Conservation (phyloP, 1,140 invertebrate species). For the Leptopilina clavipes region DNA sequence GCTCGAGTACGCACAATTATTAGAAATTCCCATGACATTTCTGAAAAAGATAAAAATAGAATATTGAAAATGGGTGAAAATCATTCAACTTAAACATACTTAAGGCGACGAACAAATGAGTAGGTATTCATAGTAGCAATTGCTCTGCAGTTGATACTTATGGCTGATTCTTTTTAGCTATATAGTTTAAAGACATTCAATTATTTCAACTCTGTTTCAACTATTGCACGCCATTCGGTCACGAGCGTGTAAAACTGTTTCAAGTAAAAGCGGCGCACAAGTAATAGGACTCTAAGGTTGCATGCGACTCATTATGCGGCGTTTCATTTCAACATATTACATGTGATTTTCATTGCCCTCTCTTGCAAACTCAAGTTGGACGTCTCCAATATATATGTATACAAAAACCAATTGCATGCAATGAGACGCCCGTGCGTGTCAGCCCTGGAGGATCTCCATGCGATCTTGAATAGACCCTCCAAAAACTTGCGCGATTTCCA, state of each 20-base stretch:
- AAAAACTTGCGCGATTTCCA: constrained; percentile 49
- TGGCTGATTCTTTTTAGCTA: constrained; percentile 10
- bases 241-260: constrained; percentile 14
- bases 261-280: background rate
- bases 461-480: constrained; percentile 49
- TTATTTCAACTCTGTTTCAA: constrained; percentile 33
- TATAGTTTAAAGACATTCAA: constrained; percentile 34
- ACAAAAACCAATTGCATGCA: constrained; percentile 53
- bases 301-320: constrained; percentile 44
- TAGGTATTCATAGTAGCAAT: constrained; percentile 17
- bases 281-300: constrained; percentile 41
- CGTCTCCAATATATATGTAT: constrained; percentile 33
- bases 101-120: constrained; percentile 26
- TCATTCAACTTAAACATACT: constrained; percentile 22
- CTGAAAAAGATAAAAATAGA: background rate
- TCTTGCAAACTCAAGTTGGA: constrained; percentile 30
- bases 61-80: background rate
- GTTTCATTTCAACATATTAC: constrained; percentile 42
- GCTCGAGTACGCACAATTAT: background rate
- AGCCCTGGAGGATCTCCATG: constrained; percentile 44
- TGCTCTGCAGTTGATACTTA: constrained; percentile 23
- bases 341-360: constrained; percentile 33
- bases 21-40: background rate
- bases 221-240: constrained; percentile 30
- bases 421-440: constrained; percentile 48